Evolutionary conservation across 2,888 invertebrate species (phyloP).

Genomic region (Tetragnatha montana): DNA sequence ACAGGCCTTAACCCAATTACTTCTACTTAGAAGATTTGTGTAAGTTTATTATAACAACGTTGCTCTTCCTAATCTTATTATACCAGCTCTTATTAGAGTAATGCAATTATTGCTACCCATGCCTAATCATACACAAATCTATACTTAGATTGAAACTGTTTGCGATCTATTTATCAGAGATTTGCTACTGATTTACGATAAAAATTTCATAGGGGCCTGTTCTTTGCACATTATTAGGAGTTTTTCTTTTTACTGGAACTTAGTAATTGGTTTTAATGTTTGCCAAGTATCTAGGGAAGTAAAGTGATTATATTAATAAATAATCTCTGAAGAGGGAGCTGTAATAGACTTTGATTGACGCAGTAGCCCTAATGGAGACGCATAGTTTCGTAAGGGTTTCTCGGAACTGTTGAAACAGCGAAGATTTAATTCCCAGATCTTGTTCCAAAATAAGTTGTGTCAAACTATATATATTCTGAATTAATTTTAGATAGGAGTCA

Average conservation of each 20-base stretch:
- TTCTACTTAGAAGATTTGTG: constrained; percentile 3
- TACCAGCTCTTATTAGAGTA: constrained; percentile 28
- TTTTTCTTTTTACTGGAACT: background rate
- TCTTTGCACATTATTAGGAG: background rate
- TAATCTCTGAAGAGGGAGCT: background rate
- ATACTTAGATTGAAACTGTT: background rate
- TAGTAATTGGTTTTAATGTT: background rate
- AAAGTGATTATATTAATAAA: background rate
- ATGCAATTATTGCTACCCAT: constrained; percentile 19
- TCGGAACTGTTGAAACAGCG: background rate
- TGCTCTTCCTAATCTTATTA: constrained; percentile 36
- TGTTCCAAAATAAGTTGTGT: too few relatives aligned
- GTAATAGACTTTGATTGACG: background rate
- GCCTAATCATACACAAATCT: constrained; percentile 3
- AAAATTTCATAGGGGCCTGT: background rate
- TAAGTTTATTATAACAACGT: constrained; percentile 46
- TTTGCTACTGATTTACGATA: background rate
- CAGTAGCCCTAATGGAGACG: background rate
- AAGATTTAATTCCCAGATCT: too few relatives aligned
- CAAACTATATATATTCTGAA: too few relatives aligned
- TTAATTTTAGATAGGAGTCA: too few relatives aligned
- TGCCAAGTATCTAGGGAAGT: background rate
- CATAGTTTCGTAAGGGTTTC: background rate
- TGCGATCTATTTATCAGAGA: background rate
- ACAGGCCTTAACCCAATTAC: constrained; percentile 32